Conservation (phyloP, 2,888 invertebrate genomes). For the Pseudanteris insignis region DNA sequence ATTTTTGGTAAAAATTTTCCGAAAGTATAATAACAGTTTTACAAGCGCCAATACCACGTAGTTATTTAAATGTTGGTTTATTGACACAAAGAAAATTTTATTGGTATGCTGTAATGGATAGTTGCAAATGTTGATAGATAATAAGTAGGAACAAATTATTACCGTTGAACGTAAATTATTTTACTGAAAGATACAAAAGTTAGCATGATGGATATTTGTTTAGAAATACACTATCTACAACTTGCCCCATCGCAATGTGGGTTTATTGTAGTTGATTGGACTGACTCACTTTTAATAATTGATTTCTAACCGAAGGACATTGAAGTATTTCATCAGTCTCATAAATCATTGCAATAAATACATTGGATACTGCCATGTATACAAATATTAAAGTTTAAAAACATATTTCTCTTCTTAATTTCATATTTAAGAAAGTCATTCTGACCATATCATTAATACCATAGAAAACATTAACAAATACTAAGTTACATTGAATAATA, state of each 20-base stretch:
- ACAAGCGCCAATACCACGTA: conserved; percentile 13
- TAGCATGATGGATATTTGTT: background rate
- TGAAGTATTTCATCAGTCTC: too few species aligned
- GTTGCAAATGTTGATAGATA: conserved; percentile 12
- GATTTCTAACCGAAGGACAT: too few species aligned
- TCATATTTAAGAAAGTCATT: too few species aligned
- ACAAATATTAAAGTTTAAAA: too few species aligned
- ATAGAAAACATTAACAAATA: too few species aligned
- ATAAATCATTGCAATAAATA: too few species aligned
- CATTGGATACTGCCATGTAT: too few species aligned
- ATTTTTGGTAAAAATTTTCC: conserved; percentile 17
- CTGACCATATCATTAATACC: too few species aligned
- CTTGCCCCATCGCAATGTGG: conserved; percentile 1
- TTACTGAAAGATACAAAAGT: conserved; percentile 5
- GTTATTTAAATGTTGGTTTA: conserved; percentile 13
- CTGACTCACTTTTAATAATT: too few species aligned
- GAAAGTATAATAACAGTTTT: conserved; percentile 1
- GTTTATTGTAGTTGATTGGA: background rate
- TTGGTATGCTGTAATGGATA: background rate
- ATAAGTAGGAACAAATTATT: conserved; percentile 16
- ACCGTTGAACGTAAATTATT: conserved; percentile 2
- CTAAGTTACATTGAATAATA: too few species aligned
- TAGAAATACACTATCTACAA: conserved; percentile 7
- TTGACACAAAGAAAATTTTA: conserved; percentile 5
- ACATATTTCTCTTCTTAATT: background rate